These are phyloP conservation scores for Paramormyrops hopkinsi DNA, from an alignment of 2,797 vertebrate species.

Conservation along the genomic window DNA sequence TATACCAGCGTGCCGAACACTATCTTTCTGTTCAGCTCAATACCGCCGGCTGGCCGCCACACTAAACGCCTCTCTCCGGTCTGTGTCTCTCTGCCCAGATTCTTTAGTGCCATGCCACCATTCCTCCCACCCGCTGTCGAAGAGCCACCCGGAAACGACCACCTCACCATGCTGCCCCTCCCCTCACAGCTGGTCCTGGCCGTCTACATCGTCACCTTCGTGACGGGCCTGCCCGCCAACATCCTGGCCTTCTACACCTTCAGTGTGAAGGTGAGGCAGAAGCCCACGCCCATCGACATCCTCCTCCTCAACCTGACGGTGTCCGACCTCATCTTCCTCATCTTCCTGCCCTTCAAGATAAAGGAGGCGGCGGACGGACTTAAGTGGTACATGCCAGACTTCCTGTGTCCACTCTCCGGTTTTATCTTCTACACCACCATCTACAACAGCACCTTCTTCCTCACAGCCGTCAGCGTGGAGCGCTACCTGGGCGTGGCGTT, in stretches of 20 bases:
- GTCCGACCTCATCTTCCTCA: constrained; percentile 72
- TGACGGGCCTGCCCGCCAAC: constrained; percentile 57
- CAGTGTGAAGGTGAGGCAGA: constrained; percentile 61
- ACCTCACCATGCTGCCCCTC: constrained; percentile 47
- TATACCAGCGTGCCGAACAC: constrained; percentile 34
- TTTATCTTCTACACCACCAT: constrained; percentile 76
- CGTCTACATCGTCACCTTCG: constrained; percentile 65
- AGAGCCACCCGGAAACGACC: background rate
- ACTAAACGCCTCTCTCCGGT: constrained; percentile 14
- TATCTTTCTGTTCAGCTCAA: constrained; percentile 39
- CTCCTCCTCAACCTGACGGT: constrained; percentile 72
- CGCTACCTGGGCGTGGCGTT: constrained; percentile 72
- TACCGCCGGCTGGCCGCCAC: background rate
- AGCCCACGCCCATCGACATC: constrained; percentile 66
- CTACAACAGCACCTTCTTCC: constrained; percentile 72
- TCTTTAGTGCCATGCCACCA: constrained; percentile 37
- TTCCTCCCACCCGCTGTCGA: constrained; percentile 14
- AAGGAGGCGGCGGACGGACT: constrained; percentile 56
- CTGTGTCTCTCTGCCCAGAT: constrained; percentile 14
- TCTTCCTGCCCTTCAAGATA: constrained; percentile 76
- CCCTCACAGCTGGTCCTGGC: constrained; percentile 55
- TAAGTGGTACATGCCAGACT: constrained; percentile 60
- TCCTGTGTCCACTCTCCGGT: constrained; percentile 64
- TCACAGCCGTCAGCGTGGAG: constrained; percentile 70
- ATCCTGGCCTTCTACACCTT: constrained; percentile 61